These are phyloP conservation scores for Apeltes quadracus DNA, from an alignment of 2,113 vertebrate species.

Conservation along the genomic window DNA sequence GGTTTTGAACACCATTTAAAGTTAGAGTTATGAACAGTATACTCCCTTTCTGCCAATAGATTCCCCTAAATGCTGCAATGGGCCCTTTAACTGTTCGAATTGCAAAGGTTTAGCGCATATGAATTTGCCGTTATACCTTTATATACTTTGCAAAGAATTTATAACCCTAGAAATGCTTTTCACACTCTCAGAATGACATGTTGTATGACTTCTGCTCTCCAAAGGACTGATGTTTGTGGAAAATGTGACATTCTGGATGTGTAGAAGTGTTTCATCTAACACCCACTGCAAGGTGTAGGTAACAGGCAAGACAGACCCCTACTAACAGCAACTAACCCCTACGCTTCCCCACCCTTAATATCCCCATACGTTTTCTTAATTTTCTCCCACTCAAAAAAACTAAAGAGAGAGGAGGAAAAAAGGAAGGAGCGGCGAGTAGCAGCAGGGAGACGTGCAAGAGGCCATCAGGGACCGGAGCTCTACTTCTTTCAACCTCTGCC, in stretches of 20 bases:
- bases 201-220: neutral
- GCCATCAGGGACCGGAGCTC: conserved; percentile 63
- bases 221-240: neutral
- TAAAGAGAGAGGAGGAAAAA: neutral
- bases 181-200: neutral
- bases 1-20: neutral
- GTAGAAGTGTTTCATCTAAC: conserved; percentile 12
- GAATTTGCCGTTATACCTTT: neutral
- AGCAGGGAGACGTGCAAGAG: conserved; percentile 24
- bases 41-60: neutral
- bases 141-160: no score
- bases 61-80: neutral
- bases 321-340: neutral
- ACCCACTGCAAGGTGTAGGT: conserved; percentile 16
- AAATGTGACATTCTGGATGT: conserved; percentile 7
- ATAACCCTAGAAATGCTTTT: neutral
- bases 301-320: conserved; percentile 16
- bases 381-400: conserved; percentile 24
- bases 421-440: neutral
- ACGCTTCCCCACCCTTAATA: neutral
- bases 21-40: neutral
- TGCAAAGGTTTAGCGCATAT: neutral
- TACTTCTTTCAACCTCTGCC: conserved; percentile 81
- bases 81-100: neutral
- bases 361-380: neutral